Percentiles rank a stretch among this genome's conserved stretches.
Evolutionary conservation across 2,113 vertebrate species (phyloP).

Genomic region (Seriola quinqueradiata): DNA sequence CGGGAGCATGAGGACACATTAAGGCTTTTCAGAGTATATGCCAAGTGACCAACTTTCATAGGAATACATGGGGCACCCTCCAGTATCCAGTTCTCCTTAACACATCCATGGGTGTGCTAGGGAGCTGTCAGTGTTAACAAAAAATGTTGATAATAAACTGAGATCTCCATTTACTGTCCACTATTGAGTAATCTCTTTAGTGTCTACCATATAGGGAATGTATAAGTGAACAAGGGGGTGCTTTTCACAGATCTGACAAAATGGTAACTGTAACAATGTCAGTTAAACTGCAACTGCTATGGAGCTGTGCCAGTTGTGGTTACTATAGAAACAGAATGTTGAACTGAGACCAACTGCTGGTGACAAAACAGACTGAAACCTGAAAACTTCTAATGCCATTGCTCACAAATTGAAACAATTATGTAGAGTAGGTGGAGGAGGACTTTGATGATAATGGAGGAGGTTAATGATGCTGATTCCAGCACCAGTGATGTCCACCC

Average conservation of each 20-base stretch:
- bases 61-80: too few relatives aligned
- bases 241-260: neutral
- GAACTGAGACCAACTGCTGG: neutral
- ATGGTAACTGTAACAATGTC: neutral
- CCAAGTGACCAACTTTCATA: too few relatives aligned
- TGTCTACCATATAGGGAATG: neutral
- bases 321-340: slow-evolving; percentile 29
- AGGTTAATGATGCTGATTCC: slow-evolving; percentile 27
- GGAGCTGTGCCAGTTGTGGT: neutral
- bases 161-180: neutral
- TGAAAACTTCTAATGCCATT: neutral
- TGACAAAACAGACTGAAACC: neutral
- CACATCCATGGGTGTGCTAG: too few relatives aligned
- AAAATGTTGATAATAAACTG: too few relatives aligned
- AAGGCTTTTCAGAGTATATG: too few relatives aligned
- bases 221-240: neutral
- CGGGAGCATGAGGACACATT: too few relatives aligned
- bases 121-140: too few relatives aligned
- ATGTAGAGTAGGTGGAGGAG: slow-evolving; percentile 2
- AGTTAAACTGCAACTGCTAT: neutral
- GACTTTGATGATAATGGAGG: slow-evolving; percentile 12
- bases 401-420: slow-evolving; percentile 22
- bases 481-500: slow-evolving; percentile 26
- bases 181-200: neutral
- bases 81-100: too few relatives aligned